Percentiles rank a stretch among this genome's conserved stretches.
Conservation (phyloP, 2,888 invertebrate genomes). For the Tortricodes alternella region DNA sequence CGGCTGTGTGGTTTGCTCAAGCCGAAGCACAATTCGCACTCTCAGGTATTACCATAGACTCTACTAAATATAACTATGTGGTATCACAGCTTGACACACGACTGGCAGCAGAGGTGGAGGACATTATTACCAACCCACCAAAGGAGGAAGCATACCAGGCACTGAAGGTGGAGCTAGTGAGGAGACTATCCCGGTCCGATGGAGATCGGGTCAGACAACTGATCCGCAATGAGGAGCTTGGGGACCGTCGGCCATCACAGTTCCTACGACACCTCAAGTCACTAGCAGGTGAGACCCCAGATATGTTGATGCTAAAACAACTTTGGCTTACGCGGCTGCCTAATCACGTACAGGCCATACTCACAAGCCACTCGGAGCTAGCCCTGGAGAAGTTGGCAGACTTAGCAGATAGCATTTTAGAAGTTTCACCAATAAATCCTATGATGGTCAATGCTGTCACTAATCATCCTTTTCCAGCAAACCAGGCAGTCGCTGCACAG, state of each 20-base stretch:
- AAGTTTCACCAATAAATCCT: neutral
- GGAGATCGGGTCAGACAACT: conserved; percentile 19
- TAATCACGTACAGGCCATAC: conserved; percentile 19
- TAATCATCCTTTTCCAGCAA: neutral
- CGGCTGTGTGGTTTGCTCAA: conserved; percentile 28
- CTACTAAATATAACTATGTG: neutral
- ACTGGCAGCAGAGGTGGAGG: neutral
- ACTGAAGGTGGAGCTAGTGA: conserved; percentile 14
- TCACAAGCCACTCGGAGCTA: conserved; percentile 22
- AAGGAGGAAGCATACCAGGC: neutral
- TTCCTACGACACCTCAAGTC: conserved; percentile 6
- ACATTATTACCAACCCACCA: neutral
- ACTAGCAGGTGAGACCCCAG: conserved; percentile 11
- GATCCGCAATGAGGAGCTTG: neutral
- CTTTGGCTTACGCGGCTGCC: conserved; percentile 26
- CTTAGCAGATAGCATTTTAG: conserved; percentile 24
- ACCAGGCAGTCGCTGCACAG: neutral
- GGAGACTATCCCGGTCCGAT: neutral
- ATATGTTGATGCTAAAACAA: conserved; percentile 11
- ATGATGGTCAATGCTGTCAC: neutral
- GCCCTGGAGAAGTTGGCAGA: conserved; percentile 27
- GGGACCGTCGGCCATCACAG: conserved; percentile 11
- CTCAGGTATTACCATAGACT: neutral
- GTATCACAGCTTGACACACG: neutral
- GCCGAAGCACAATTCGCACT: conserved; percentile 15